Conservation (phyloP, 2,113 vertebrate species). For the Phylloscopus trochiloides region DNA sequence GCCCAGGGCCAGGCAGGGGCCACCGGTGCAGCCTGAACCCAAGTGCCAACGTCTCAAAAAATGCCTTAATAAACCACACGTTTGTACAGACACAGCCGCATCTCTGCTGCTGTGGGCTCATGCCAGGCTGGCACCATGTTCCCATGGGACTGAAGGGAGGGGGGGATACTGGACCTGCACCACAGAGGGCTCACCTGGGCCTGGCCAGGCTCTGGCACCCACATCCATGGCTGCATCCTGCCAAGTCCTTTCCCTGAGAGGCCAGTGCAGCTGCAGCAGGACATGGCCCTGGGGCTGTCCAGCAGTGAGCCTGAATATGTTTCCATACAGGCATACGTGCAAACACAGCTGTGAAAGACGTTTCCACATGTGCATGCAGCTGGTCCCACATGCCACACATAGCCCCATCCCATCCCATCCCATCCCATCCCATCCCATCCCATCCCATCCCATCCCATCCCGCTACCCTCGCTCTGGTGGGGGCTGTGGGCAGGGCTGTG, state of each 20-base stretch:
- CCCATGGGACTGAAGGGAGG: rapidly evolving
- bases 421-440: no score
- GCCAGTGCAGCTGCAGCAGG: not conserved
- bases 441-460: not conserved
- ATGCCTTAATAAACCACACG: slow-evolving; percentile 73
- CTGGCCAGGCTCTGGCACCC: not conserved
- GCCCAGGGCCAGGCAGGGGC: not conserved
- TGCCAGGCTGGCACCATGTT: rapidly evolving
- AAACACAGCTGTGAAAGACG: not conserved
- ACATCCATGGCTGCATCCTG: no score
- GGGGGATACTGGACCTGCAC: no score
- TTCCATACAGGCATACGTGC: not conserved
- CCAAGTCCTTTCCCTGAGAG: no score
- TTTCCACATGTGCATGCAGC: not conserved
- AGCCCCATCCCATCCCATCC: not conserved
- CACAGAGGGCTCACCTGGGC: rapidly evolving
- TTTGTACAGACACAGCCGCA: slow-evolving; percentile 9
- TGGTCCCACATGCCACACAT: not conserved
- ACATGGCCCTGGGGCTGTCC: rapidly evolving
- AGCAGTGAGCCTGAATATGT: not conserved
- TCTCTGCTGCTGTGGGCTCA: not conserved
- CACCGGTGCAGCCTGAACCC: slow-evolving; percentile 4
- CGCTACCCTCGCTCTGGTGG: rapidly evolving
- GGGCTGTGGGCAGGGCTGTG: not conserved
- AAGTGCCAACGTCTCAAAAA: slow-evolving; percentile 67